Evolutionary conservation across 2,797 vertebrate species (phyloP).

Genomic region (Rhinogobio ventralis): DNA sequence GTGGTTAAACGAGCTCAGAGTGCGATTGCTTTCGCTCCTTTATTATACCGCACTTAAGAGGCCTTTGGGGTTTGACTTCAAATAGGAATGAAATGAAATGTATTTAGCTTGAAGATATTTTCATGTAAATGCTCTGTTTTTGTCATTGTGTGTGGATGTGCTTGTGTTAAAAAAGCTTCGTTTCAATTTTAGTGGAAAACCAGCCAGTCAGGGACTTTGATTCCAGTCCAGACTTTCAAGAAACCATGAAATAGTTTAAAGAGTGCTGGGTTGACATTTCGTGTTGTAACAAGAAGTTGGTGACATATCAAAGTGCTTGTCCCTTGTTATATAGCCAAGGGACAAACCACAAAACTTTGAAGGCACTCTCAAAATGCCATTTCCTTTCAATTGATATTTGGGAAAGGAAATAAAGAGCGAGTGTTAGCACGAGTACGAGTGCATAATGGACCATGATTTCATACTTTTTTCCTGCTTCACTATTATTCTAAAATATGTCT

Average conservation of each 20-base stretch:
- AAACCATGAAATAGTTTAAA: conserved; percentile 24
- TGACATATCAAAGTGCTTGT: neutral
- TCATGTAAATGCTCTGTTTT: conserved; percentile 17
- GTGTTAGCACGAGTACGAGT: neutral
- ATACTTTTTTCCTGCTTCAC: neutral
- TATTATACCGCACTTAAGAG: conserved; percentile 72
- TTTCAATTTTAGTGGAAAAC: neutral
- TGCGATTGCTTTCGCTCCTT: conserved; percentile 55
- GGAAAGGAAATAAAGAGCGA: neutral
- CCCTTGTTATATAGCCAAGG: neutral
- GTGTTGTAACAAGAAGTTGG: conserved; percentile 16
- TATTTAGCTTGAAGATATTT: conserved; percentile 18
- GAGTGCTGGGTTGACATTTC: conserved; percentile 17
- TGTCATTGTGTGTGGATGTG: neutral
- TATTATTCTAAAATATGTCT: neutral
- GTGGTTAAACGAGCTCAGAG: conserved; percentile 66
- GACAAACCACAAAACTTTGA: neutral
- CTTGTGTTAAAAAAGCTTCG: neutral
- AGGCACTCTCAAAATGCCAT: neutral
- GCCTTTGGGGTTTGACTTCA: conserved; percentile 45
- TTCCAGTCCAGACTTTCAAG: conserved; percentile 5
- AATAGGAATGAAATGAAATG: conserved; percentile 17
- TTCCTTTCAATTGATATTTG: neutral
- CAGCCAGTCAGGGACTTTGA: neutral
- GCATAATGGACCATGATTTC: neutral